Evolutionary conservation across 2,797 vertebrate species (phyloP).

Genomic region (Clarias platycephalus): DNA sequence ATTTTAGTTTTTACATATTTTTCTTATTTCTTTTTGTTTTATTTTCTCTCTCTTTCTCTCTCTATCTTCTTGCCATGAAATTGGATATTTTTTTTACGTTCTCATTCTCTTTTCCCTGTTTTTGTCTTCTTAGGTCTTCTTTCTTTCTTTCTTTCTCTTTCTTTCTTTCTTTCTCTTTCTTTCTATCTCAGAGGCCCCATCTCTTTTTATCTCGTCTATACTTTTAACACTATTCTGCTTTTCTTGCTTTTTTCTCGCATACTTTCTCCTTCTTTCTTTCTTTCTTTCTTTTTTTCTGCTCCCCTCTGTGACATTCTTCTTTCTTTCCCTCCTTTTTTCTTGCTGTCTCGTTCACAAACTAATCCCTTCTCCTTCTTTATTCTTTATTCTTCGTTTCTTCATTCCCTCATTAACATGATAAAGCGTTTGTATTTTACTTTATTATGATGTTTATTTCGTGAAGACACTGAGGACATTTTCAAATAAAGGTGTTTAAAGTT

Average conservation of each 20-base stretch:
- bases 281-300: constrained; percentile 35
- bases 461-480: background rate
- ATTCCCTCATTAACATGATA: background rate
- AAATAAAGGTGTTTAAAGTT: background rate
- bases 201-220: background rate
- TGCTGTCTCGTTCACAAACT: background rate
- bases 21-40: background rate
- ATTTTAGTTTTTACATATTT: background rate
- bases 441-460: background rate
- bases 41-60: background rate
- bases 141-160: constrained; percentile 9
- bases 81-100: background rate
- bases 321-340: constrained; percentile 39
- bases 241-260: background rate
- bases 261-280: constrained; percentile 24
- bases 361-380: background rate
- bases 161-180: background rate
- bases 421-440: background rate
- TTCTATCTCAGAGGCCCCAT: background rate
- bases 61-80: background rate
- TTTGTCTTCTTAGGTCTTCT: background rate
- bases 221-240: background rate
- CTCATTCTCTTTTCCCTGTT: background rate
- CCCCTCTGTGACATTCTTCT: background rate
- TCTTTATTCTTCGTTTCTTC: background rate